Percentiles rank a stretch among this genome's conserved stretches.
Evolutionary conservation across 2,888 invertebrate genomes (phyloP).

Genomic region (Petrophora chlorosata): DNA sequence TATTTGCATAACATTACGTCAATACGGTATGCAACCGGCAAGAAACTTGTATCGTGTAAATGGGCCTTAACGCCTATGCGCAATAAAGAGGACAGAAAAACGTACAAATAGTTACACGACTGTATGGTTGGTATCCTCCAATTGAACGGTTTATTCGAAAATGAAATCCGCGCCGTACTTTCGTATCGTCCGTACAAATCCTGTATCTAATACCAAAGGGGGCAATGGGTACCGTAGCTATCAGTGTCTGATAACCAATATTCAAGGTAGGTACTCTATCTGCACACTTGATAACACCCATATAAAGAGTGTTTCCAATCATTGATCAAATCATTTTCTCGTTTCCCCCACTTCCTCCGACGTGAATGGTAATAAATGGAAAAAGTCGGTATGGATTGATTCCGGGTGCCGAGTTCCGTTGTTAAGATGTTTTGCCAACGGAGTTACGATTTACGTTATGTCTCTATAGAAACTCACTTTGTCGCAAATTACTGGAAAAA

Average conservation of each 20-base stretch:
- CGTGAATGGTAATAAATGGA: conserved; percentile 53
- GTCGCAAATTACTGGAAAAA: conserved; percentile 5
- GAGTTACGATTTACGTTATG: conserved; percentile 34
- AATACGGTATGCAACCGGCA: too few species aligned
- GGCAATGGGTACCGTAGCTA: conserved; percentile 4
- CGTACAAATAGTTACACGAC: too few species aligned
- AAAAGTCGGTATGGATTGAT: conserved; percentile 57
- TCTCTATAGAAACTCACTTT: conserved; percentile 33
- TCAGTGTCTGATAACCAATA: conserved; percentile 24
- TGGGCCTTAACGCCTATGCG: too few species aligned
- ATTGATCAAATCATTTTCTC: conserved; percentile 56
- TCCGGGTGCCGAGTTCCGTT: conserved; percentile 51
- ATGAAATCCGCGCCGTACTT: too few species aligned
- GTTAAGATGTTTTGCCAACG: conserved; percentile 42
- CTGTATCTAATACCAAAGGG: conserved; percentile 13
- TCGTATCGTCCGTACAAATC: conserved; percentile 14
- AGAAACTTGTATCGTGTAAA: too few species aligned
- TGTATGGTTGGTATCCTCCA: too few species aligned
- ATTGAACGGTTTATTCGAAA: too few species aligned
- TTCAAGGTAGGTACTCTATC: conserved; percentile 24
- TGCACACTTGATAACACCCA: conserved; percentile 31
- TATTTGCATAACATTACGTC: too few species aligned
- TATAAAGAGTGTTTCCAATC: conserved; percentile 45
- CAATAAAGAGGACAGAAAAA: too few species aligned
- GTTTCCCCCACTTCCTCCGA: conserved; percentile 48